Percentiles rank a stretch among this genome's conserved stretches.
phyloP scores from a whole-genome alignment of 1,140 invertebrate species.

The Camponotus vicinus region DNA sequence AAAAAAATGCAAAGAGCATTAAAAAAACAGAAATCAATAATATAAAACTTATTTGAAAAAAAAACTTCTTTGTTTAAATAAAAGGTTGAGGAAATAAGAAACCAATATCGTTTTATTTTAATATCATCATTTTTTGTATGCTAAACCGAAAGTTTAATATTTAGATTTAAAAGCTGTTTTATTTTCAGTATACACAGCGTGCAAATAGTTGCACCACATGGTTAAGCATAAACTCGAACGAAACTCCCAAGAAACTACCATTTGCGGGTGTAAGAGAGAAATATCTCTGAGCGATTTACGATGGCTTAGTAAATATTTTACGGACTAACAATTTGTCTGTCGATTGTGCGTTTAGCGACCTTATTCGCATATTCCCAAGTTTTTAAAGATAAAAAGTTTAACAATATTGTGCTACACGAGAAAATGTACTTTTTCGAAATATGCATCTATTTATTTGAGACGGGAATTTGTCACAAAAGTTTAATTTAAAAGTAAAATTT shows the following conservation, averaged over 20 bases:
- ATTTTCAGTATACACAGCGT: constrained; percentile 7
- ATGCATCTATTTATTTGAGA: not conserved
- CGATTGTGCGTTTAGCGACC: constrained; percentile 26
- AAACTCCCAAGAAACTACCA: constrained; percentile 49
- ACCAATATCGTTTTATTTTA: constrained; percentile 28
- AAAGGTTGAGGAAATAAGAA: not conserved
- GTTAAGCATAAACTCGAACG: constrained; percentile 43
- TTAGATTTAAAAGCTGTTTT: constrained; percentile 39
- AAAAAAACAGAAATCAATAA: not conserved
- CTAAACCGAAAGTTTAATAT: constrained; percentile 19
- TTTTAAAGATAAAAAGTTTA: constrained; percentile 9
- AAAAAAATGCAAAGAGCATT: not conserved
- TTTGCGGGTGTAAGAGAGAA: constrained; percentile 3
- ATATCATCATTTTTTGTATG: not conserved
- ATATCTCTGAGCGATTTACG: constrained; percentile 38
- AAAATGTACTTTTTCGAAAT: not conserved
- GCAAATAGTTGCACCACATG: constrained; percentile 33
- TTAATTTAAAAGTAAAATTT: constrained; percentile 8
- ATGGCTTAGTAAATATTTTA: constrained; percentile 57
- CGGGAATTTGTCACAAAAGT: not conserved
- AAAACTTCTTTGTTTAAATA: constrained; percentile 11
- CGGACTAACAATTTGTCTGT: constrained; percentile 35
- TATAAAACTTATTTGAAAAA: not conserved
- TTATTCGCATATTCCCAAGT: constrained; percentile 32
- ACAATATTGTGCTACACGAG: not conserved